Conservation (phyloP, 1,140 invertebrate species). For the Panagrolaimus sp. region DNA sequence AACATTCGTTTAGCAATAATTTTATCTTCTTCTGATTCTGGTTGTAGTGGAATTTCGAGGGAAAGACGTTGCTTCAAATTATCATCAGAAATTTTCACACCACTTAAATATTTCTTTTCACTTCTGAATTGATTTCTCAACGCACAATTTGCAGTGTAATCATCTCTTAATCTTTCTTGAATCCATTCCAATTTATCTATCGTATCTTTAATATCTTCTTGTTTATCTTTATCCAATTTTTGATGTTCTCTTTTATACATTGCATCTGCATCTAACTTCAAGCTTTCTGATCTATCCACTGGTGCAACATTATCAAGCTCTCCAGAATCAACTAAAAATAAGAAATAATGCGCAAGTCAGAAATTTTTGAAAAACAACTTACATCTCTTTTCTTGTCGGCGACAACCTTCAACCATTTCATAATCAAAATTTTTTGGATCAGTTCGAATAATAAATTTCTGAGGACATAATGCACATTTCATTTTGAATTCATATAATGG, state of each 20-base stretch:
- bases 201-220: constrained; percentile 38
- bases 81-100: constrained; percentile 36
- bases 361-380: constrained; percentile 68
- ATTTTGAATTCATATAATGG: constrained; percentile 95
- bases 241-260: constrained; percentile 50
- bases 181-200: constrained; percentile 52
- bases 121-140: constrained; percentile 48
- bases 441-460: constrained; percentile 96
- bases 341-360: constrained; percentile 57
- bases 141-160: constrained; percentile 51
- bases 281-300: constrained; percentile 44
- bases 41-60: constrained; percentile 40
- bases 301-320: constrained; percentile 79
- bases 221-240: constrained; percentile 48
- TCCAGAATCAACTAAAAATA: constrained; percentile 76
- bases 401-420: constrained; percentile 84
- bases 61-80: constrained; percentile 44
- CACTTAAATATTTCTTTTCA: constrained; percentile 51
- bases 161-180: constrained; percentile 53
- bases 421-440: constrained; percentile 98
- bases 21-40: constrained; percentile 50
- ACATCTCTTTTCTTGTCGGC: constrained; percentile 93
- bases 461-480: constrained; percentile 96
- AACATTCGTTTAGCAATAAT: constrained; percentile 45
- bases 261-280: constrained; percentile 38